Conservation (phyloP, 2,797 vertebrate species). For the Glyptemys insculpta region DNA sequence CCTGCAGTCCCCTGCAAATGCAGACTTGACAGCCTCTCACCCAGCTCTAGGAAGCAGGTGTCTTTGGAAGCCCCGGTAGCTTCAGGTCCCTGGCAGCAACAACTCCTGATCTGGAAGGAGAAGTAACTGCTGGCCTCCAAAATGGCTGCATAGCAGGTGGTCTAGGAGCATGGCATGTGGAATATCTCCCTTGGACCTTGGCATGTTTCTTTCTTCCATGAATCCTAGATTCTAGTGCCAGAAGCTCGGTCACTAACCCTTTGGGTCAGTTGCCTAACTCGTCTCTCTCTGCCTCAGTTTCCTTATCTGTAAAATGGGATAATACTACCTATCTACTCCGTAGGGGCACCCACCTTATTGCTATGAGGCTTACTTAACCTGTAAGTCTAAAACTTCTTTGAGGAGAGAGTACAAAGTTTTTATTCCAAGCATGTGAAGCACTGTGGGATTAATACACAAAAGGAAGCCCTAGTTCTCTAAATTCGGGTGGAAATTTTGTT, state of each 20-base stretch:
- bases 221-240: background rate
- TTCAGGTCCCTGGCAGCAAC: background rate
- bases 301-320: background rate
- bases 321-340: background rate
- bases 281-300: background rate
- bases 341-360: background rate
- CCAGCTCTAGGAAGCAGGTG: background rate
- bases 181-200: background rate
- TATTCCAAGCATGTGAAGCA: constrained; percentile 9
- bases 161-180: background rate
- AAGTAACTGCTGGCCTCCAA: background rate
- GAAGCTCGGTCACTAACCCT: background rate
- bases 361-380: constrained; percentile 4
- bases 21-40: background rate
- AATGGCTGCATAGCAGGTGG: background rate
- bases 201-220: background rate
- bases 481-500: background rate
- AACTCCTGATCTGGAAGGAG: background rate
- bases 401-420: constrained; percentile 20
- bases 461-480: constrained; percentile 8
- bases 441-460: background rate
- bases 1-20: background rate
- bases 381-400: background rate
- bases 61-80: background rate
- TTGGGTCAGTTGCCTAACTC: background rate